Percentiles rank a stretch among this genome's conserved stretches.
These are phyloP conservation scores for Cyprinella venusta DNA, from an alignment of 2,797 vertebrate genomes.

Conservation along the genomic window DNA sequence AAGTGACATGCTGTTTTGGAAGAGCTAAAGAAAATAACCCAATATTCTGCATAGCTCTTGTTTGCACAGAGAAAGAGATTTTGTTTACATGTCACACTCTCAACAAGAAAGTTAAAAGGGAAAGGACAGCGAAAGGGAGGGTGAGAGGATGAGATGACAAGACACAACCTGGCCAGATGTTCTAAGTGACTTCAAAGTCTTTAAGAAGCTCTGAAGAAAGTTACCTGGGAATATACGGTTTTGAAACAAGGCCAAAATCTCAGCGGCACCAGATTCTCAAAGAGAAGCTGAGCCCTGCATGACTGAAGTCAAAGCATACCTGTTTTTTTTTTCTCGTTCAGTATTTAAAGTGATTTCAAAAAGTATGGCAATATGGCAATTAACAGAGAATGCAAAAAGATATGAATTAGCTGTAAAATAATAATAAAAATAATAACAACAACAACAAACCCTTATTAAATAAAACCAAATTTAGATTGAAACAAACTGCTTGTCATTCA, in stretches of 20 bases:
- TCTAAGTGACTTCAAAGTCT: constrained; percentile 64
- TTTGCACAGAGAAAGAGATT: not conserved
- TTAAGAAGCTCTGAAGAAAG: constrained; percentile 57
- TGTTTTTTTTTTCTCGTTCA: not conserved
- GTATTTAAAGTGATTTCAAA: not conserved
- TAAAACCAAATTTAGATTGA: not conserved
- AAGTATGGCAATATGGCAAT: not conserved
- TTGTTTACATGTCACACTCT: constrained; percentile 21
- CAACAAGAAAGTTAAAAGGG: constrained; percentile 32
- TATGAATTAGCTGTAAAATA: not conserved
- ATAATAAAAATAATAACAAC: too few species aligned
- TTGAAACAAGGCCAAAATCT: constrained; percentile 55
- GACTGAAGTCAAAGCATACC: constrained; percentile 35
- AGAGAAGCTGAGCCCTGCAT: constrained; percentile 25
- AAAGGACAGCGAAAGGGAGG: constrained; percentile 13
- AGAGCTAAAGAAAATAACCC: not conserved
- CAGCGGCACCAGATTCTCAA: constrained; percentile 40
- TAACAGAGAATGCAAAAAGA: not conserved
- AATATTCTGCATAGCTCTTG: not conserved
- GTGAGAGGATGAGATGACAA: constrained; percentile 33
- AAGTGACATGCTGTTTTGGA: constrained; percentile 3
- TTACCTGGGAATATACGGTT: constrained; percentile 49
- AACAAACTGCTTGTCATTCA: not conserved
- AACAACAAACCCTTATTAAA: not conserved
- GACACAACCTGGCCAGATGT: constrained; percentile 63